Conservation (phyloP, 2,113 vertebrate genomes). For the Malurus melanocephalus region DNA sequence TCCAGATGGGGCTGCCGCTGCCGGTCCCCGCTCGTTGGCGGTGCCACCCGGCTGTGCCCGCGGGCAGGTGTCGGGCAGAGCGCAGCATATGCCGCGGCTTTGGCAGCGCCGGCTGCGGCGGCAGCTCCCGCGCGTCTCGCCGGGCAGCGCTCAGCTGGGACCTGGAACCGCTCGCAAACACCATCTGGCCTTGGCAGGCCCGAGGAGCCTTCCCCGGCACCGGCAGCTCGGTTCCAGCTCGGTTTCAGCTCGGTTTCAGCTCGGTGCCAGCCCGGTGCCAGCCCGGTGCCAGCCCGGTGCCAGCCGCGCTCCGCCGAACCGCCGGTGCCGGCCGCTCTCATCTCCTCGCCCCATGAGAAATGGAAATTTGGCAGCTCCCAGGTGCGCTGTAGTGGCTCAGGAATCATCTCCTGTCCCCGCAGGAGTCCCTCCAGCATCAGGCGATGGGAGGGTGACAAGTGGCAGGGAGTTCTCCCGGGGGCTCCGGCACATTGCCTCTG, state of each 20-base stretch:
- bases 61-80: conserved; percentile 81
- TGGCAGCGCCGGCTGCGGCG: conserved; percentile 72
- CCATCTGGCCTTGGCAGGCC: conserved; percentile 84
- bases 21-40: conserved; percentile 50
- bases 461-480: neutral
- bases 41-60: conserved; percentile 68
- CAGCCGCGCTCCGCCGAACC: neutral
- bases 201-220: conserved; percentile 5
- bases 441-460: neutral
- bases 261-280: neutral
- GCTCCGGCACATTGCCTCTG: neutral
- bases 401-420: neutral
- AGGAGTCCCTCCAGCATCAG: neutral
- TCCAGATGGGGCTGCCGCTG: conserved; percentile 74
- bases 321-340: neutral
- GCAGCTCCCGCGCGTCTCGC: conserved; percentile 74
- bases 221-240: neutral
- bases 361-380: neutral
- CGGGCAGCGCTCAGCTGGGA: conserved; percentile 82
- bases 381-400: rapidly evolving
- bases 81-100: conserved; percentile 81
- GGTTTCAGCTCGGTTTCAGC: conserved; percentile 10
- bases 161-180: conserved; percentile 77
- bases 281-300: neutral
- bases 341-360: rapidly evolving